Conservation (phyloP, 1,140 invertebrate species). For the Aphaenogaster rudis region DNA sequence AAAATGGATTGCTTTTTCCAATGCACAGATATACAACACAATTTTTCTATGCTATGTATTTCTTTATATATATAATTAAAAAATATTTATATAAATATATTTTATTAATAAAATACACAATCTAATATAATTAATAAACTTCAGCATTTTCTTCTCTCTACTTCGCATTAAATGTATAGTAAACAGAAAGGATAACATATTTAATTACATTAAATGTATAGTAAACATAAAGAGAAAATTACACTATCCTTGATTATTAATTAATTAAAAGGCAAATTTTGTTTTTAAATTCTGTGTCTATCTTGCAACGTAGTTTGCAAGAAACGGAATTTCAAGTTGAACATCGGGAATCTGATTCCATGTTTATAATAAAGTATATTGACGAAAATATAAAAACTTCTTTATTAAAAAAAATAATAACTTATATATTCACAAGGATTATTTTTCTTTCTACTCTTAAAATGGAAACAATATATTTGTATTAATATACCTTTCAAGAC, state of each 20-base stretch:
- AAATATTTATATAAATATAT: background rate
- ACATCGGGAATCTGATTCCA: background rate
- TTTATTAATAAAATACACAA: background rate
- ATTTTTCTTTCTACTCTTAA: background rate
- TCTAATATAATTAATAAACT: slow-evolving; percentile 15
- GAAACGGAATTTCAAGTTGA: slow-evolving; percentile 16
- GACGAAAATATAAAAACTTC: slow-evolving; percentile 60
- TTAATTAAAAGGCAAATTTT: slow-evolving; percentile 23
- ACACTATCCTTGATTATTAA: background rate
- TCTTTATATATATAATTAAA: background rate
- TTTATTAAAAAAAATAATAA: slow-evolving; percentile 32
- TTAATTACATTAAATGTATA: background rate
- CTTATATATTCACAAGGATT: background rate
- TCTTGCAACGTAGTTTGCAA: background rate
- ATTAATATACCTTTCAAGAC: slow-evolving; percentile 76
- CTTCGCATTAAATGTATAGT: slow-evolving; percentile 9
- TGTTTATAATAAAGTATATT: slow-evolving; percentile 11
- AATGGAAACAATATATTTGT: background rate
- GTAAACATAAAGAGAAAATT: background rate
- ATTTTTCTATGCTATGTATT: background rate
- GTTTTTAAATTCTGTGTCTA: background rate
- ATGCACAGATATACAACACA: background rate
- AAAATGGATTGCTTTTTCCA: background rate
- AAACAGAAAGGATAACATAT: background rate
- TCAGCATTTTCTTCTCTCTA: background rate